These are phyloP conservation scores for Liasis olivaceus DNA, from an alignment of 2,797 vertebrate genomes.

Conservation along the genomic window DNA sequence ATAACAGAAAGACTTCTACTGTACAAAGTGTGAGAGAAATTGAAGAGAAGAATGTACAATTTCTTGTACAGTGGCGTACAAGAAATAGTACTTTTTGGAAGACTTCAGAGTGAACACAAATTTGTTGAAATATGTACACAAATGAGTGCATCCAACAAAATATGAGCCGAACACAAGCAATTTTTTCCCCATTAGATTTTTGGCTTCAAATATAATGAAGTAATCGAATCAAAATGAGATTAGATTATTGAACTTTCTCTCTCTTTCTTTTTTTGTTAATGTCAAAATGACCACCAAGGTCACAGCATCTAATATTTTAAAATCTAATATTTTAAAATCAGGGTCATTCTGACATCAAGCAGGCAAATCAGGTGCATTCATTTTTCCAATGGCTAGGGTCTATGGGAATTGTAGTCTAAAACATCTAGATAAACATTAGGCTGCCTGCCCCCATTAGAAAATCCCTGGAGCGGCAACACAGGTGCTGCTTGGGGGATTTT, in stretches of 20 bases:
- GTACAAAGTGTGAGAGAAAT: conserved; percentile 1
- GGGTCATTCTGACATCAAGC: conserved; percentile 24
- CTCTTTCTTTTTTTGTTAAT: not conserved
- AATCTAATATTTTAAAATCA: conserved; percentile 50
- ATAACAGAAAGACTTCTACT: conserved; percentile 5
- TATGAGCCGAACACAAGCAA: conserved; percentile 20
- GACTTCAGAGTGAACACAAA: conserved; percentile 34
- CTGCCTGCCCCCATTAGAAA: not conserved
- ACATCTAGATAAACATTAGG: not conserved
- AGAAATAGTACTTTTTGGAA: conserved; percentile 39
- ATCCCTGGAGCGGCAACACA: not conserved
- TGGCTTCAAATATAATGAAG: conserved; percentile 50
- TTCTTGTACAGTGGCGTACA: conserved; percentile 33
- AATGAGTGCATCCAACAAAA: conserved; percentile 25
- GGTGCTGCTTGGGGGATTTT: not conserved
- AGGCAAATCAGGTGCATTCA: not conserved
- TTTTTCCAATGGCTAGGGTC: not conserved
- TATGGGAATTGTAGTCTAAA: not conserved
- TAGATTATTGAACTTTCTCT: conserved; percentile 52
- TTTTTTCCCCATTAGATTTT: conserved; percentile 48
- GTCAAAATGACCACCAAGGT: conserved; percentile 28
- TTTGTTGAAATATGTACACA: conserved; percentile 38
- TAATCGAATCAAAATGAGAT: conserved; percentile 52
- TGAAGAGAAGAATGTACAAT: conserved; percentile 12
- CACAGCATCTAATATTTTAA: conserved; percentile 45